Base-by-base conservation (phyloP, 2,113 vertebrate species). In the Scortum barcoo region DNA sequence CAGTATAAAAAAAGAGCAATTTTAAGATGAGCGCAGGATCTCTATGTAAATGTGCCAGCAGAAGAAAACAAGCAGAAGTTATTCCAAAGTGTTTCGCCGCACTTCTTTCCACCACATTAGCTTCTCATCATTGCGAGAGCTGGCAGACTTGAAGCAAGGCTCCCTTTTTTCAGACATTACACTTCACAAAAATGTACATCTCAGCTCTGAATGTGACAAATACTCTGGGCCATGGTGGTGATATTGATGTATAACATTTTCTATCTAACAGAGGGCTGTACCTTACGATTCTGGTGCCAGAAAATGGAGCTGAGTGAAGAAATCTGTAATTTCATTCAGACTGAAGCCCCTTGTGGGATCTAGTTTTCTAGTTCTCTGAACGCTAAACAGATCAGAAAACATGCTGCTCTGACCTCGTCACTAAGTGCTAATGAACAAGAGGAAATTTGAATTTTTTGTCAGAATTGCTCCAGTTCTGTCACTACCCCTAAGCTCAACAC, bases 401-500 rank as follows among this genome's bases (percentile, higher is more conserved):
- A 20, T 28, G 57, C 56, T 13, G 17, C 50, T 78, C 20, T 26
- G 70, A 58, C 74, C 33, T 72, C 38, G 8, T 77, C 63, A 9
- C 58, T 11, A 11, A 74, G 33, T 24, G 8, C 24, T 1, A 28
- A 79, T 69, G 75, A 69, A 5, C 28, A 40, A 51, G 71, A 48
- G 5, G 48, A 3, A 65, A 24, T 71, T 3, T 36, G n/a, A 1
- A 22, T 33, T 40, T 22, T 66, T 61, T 50, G 72, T 75, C 77
- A 69, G 28, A 57, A 33, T 7, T 67, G 78, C 81, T 81, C 58
- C 1, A 38, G 60, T 85, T 83, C 50, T 69, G 40, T 68, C 72
- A 57, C 28, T 0, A 14, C 54, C 6, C 13, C 61, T 30, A 28
- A 81, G 61, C 61, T 48, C 36, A 19, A 44, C 77, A 42, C 30